Conservation (phyloP, 2,888 invertebrate species). For the Tachystola acroxantha region DNA sequence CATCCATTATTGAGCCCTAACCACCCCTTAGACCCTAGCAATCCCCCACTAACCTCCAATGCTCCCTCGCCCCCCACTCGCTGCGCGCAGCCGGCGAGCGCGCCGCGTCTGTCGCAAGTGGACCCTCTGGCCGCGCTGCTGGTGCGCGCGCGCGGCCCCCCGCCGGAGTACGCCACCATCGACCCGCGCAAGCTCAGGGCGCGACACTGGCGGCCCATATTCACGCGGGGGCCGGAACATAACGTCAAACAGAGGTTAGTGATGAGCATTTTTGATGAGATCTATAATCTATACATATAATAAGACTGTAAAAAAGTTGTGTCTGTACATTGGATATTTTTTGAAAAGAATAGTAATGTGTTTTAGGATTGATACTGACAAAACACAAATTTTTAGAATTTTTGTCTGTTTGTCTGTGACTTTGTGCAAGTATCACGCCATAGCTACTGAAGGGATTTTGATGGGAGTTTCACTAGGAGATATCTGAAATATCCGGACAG, state of each 20-base stretch:
- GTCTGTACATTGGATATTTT: too few species aligned
- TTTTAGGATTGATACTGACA: too few species aligned
- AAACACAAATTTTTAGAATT: too few species aligned
- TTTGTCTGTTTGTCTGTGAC: too few species aligned
- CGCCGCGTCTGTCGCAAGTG: constrained; percentile 9
- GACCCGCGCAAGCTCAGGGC: constrained; percentile 37
- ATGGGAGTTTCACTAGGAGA: too few species aligned
- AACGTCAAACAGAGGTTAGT: neutral
- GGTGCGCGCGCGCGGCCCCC: constrained; percentile 8
- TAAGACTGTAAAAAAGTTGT: too few species aligned
- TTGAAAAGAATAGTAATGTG: too few species aligned
- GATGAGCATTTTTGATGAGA: too few species aligned
- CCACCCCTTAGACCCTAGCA: neutral
- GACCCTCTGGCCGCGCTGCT: constrained; percentile 4
- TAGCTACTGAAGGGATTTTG: too few species aligned
- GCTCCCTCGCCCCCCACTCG: neutral
- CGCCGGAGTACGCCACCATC: constrained; percentile 38
- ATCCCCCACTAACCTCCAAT: neutral
- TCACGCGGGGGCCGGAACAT: constrained; percentile 14
- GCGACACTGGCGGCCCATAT: constrained; percentile 32
- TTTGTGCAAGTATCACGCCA: too few species aligned
- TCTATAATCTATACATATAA: too few species aligned
- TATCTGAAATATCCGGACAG: too few species aligned
- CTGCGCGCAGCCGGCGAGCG: neutral
- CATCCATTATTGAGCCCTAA: neutral